A percentile compares a stretch with the other conserved stretches of the same genome.
These are phyloP conservation scores for Ophiodon elongatus DNA, from an alignment of 2,113 vertebrate genomes.

Conservation along the genomic window DNA sequence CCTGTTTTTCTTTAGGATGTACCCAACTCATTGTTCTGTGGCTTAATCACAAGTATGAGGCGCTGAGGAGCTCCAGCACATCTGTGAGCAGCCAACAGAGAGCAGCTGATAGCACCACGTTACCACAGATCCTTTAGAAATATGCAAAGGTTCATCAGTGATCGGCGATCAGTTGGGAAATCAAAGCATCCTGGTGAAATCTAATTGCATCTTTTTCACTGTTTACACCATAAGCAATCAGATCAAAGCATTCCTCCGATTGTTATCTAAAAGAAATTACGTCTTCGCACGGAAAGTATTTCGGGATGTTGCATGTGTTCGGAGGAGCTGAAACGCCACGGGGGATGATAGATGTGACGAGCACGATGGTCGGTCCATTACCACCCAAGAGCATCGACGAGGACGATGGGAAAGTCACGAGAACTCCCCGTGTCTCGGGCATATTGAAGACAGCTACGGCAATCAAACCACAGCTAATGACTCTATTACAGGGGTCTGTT, in stretches of 20 bases:
- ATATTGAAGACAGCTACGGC: slow-evolving; percentile 58
- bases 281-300: slow-evolving; percentile 46
- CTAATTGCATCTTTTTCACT: slow-evolving; percentile 46
- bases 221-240: slow-evolving; percentile 45
- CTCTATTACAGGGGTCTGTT: slow-evolving; percentile 56
- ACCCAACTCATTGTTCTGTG: slow-evolving; percentile 55
- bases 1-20: slow-evolving; percentile 51
- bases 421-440: slow-evolving; percentile 23
- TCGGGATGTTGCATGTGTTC: slow-evolving; percentile 47
- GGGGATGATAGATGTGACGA: slow-evolving; percentile 51
- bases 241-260: slow-evolving; percentile 60
- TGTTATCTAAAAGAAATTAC: slow-evolving; percentile 63
- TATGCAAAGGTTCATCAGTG: slow-evolving; percentile 4
- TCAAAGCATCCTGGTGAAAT: slow-evolving; percentile 26
- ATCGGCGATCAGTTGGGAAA: slow-evolving; percentile 2
- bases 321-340: slow-evolving; percentile 2
- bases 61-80: slow-evolving; percentile 55
- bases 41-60: slow-evolving; percentile 52
- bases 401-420: slow-evolving; percentile 55
- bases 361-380: slow-evolving; percentile 18
- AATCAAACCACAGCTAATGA: slow-evolving; percentile 69
- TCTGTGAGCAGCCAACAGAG: slow-evolving; percentile 70
- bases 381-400: slow-evolving; percentile 60
- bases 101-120: slow-evolving; percentile 18
- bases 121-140: slow-evolving; percentile 11